Evolutionary conservation across 2,113 vertebrate genomes (phyloP), one percentile per base, ranked within the genome.

Genomic region (Hemibagrus wyckioides): DNA sequence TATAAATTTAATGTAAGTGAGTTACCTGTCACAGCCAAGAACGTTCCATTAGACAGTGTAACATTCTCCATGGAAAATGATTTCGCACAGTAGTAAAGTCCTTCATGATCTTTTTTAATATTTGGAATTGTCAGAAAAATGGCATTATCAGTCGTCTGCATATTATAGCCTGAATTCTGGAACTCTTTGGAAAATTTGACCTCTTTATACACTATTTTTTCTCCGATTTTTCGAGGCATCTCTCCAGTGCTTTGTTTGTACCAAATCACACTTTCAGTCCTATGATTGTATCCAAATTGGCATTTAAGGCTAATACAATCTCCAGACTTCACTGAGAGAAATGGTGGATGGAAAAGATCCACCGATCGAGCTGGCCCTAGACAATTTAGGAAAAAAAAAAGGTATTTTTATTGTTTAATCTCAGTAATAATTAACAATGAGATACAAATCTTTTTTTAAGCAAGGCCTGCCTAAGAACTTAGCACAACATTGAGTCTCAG

Each of bases 1-100:
- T 69, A 67, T 2, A 21, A 2, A 36, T 21, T 36, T 0, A 33
- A 69, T 36, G 6, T 69, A 69, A 69, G 11, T 76, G 1, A 50
- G 41, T 61, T 76, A 88, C 87, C 87, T 89, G 41, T 57, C 30
- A 86, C 33, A 28, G 63, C 23, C 30, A 86, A 63, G 30, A 69
- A 82, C 10, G 88, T 83, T 79, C 84, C 84, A n/a, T 3, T 86
- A 33, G 73, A 89, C 8, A 15, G 52, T 14, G 11, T 11, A 28
- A 57, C 67, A 17, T 84, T 23, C 39, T 28, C n/a, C 30, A 36
- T 7, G 15, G 8, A 30, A 8, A 85, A 71, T 39, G 4, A 19
- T 15, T 57, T 5, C 33, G 56, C 80, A 63, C 84, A 89, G 50
- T 73, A 79, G 36, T 84, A 84, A 33, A 88, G 44, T 48, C 73